Evolutionary conservation across 2,113 vertebrate species (phyloP).

Genomic region (Etia nguti): DNA sequence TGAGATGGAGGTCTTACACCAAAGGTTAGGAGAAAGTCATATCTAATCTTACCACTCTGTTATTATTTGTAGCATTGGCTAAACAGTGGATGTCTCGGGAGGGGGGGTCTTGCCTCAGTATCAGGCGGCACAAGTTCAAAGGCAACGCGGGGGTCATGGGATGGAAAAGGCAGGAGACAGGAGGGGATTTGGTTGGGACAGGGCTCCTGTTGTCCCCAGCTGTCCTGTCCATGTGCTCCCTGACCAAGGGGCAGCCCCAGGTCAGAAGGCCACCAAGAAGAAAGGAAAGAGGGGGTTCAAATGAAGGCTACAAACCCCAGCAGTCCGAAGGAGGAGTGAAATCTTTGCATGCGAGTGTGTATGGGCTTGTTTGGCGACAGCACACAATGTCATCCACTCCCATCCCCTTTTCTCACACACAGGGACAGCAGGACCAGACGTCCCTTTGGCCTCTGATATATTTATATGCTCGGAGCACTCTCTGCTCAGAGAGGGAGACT

Average conservation of each 20-base stretch:
- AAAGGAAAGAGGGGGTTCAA: conserved; percentile 58
- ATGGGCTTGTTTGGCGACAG: conserved; percentile 26
- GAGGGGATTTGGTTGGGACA: conserved; percentile 26
- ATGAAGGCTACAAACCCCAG: conserved; percentile 27
- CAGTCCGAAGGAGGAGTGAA: conserved; percentile 3
- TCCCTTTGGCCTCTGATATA: conserved; percentile 65
- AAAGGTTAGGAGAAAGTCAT: background rate
- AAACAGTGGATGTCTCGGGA: conserved; percentile 31
- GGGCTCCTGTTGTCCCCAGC: conserved; percentile 68
- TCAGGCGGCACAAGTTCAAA: conserved; percentile 56
- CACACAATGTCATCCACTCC: conserved; percentile 32
- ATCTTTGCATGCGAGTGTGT: background rate
- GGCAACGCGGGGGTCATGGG: conserved; percentile 51
- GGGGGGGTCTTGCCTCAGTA: background rate
- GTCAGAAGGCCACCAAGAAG: conserved; percentile 57
- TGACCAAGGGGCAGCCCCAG: conserved; percentile 24
- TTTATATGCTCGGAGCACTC: conserved; percentile 62
- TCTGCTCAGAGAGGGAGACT: conserved; percentile 57
- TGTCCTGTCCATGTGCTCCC: conserved; percentile 50
- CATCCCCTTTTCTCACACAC: conserved; percentile 33
- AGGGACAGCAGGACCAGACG: conserved; percentile 60
- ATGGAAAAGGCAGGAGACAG: conserved; percentile 36
- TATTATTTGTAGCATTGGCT: conserved; percentile 14
- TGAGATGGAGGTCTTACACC: background rate
- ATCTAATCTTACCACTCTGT: background rate